Evolutionary conservation across 2,113 vertebrate species (phyloP), one percentile per base, ranked within the genome.

Genomic region (Passer montanus): DNA sequence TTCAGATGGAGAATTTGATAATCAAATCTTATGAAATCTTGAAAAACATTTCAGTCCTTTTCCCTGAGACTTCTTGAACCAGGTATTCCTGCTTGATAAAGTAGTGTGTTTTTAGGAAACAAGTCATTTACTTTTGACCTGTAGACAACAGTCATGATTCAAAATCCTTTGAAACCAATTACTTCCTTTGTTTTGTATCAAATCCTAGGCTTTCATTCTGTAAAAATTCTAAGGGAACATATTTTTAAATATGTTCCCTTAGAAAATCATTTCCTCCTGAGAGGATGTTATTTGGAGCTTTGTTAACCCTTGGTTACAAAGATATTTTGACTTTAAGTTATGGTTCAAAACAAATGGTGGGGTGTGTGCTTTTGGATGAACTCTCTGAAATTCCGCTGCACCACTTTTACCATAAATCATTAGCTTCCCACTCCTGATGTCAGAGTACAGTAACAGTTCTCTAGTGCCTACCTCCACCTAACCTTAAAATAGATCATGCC

Each of bases 341-440:
- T 0, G 2, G 6, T 67, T 86, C 53, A 86, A 67, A 50, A 20
- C 13, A 87, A 70, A 17, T 56, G 13, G 7, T 74, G 73, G 27
- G 7, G 4, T 50, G 20, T 55, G 4, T 33, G 24, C 60, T 70
- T 94, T 87, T 82, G 28, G 41, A 56, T 33, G 44, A 93, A 79
- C 46, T 73, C 73, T 67, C 49, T 73, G 46, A 93, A 87, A 41
- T 15, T 96, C 23, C 18, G 53, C n/a, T 85, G 62, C 37, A 89
- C 53, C 31, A 68, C 39, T 89, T 94, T 94, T 79, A 66, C 31
- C 91, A 89, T 62, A 95, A 75, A 92, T 95, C 91, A 89, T 95
- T 97, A 95, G n/a, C 95, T 96, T 97, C 93, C 95, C 94, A 95
- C 95, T 97, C 91, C 91, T 95, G 91, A 89, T 95, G 84, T 95